Conservation (phyloP, 2,797 vertebrate species). For the Tenualosa thibaudeaui region DNA sequence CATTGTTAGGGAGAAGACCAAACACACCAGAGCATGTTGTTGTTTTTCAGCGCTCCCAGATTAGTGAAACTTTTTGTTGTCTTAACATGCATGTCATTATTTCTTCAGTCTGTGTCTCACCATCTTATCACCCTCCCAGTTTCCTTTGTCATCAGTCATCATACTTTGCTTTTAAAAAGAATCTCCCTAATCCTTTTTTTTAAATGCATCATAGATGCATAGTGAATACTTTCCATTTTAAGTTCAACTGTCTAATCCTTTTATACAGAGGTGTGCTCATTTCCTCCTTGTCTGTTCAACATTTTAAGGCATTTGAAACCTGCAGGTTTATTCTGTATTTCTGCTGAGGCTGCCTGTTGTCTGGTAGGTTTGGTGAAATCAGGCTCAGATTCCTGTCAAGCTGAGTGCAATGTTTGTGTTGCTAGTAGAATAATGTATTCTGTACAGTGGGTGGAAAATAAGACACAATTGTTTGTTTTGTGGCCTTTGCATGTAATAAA, state of each 20-base stretch:
- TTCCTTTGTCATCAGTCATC: background rate
- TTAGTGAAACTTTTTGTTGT: constrained; percentile 33
- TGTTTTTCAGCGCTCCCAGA: constrained; percentile 56
- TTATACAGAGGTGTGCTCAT: background rate
- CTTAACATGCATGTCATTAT: constrained; percentile 24
- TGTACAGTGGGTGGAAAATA: background rate
- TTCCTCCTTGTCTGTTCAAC: background rate
- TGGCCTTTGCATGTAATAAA: background rate
- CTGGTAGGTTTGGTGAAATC: too few relatives aligned
- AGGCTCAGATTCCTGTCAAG: background rate
- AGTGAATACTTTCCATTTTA: background rate
- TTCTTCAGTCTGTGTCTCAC: background rate
- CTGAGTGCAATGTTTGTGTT: too few relatives aligned
- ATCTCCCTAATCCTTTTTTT: background rate
- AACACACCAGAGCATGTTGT: constrained; percentile 59
- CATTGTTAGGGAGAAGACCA: constrained; percentile 61
- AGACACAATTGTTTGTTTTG: background rate
- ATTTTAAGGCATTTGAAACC: too few relatives aligned
- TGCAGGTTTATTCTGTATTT: too few relatives aligned
- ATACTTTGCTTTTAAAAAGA: background rate
- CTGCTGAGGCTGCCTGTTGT: too few relatives aligned
- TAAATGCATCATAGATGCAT: background rate
- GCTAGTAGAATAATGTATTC: background rate
- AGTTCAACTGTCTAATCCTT: background rate
- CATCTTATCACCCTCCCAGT: background rate